Percentiles rank a stretch among this genome's conserved stretches.
phyloP scores from a whole-genome alignment of 2,888 invertebrate species.

The Geophilus truncorum region DNA sequence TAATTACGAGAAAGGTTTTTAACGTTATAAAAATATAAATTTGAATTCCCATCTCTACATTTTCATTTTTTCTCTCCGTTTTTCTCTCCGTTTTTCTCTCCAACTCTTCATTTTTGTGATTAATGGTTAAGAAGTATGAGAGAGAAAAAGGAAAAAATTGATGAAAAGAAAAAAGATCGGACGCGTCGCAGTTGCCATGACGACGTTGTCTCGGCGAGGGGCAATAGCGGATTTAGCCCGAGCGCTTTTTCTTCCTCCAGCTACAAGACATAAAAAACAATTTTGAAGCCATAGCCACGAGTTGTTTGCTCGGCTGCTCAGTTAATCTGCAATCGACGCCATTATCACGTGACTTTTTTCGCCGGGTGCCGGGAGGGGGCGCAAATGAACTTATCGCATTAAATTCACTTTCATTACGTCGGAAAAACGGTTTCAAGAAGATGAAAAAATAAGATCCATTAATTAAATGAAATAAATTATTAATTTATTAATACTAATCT shows the following conservation, averaged over 20 bases:
- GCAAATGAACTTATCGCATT: background rate
- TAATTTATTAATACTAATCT: background rate
- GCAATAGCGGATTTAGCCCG: slow-evolving; percentile 15
- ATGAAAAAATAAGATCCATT: background rate
- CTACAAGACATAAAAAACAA: background rate
- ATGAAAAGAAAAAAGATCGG: background rate
- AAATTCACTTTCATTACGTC: background rate
- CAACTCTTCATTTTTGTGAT: background rate
- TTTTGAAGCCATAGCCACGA: background rate
- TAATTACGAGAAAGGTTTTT: background rate
- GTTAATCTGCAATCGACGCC: background rate
- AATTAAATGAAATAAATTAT: background rate
- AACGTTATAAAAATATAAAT: background rate
- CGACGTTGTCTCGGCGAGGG: background rate
- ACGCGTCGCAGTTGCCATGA: background rate
- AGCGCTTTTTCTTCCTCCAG: background rate
- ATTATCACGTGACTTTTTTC: background rate
- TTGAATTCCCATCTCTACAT: background rate
- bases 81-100: background rate
- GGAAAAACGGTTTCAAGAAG: background rate
- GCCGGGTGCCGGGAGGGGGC: background rate
- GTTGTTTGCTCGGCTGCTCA: background rate
- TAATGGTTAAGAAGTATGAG: background rate
- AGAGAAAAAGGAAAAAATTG: background rate
- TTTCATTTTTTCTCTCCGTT: background rate